Conservation (phyloP, 2,888 invertebrate species). For the Caenorhabditis uteleia region DNA sequence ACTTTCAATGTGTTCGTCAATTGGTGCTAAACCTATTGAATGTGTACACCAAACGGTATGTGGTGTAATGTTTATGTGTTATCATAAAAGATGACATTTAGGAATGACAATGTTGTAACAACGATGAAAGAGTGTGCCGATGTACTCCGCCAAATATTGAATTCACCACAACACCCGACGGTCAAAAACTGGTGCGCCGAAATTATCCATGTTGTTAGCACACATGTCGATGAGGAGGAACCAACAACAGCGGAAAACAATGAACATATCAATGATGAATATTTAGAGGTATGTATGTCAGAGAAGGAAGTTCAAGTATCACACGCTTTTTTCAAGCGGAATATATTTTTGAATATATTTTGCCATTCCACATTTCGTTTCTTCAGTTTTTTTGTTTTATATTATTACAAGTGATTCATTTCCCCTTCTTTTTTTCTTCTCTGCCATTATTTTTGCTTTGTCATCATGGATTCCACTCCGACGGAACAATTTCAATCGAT, state of each 20-base stretch:
- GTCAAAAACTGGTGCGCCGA: constrained; percentile 68
- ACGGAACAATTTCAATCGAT: too few species aligned
- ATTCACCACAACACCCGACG: constrained; percentile 68
- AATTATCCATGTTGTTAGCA: constrained; percentile 63
- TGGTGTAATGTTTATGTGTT: background rate
- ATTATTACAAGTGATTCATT: too few species aligned
- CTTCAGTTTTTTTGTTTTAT: too few species aligned
- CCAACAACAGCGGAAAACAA: constrained; percentile 72
- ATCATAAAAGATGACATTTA: constrained; percentile 7
- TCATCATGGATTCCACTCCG: too few species aligned
- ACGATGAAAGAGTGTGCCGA: constrained; percentile 66
- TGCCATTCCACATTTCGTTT: too few species aligned
- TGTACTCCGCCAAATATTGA: constrained; percentile 65
- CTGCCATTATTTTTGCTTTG: too few species aligned
- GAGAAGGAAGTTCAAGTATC: too few species aligned
- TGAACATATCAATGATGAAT: constrained; percentile 73
- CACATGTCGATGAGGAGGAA: constrained; percentile 68
- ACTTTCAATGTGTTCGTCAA: constrained; percentile 69
- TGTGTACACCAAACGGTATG: constrained; percentile 55
- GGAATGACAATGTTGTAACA: constrained; percentile 57
- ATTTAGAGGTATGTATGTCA: constrained; percentile 72
- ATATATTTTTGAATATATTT: too few species aligned
- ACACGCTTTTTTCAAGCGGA: too few species aligned
- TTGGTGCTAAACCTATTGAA: constrained; percentile 64
- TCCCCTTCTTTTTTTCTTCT: too few species aligned